Conservation (phyloP, 2,797 vertebrate genomes). For the Pangasius sanitwongsei region DNA sequence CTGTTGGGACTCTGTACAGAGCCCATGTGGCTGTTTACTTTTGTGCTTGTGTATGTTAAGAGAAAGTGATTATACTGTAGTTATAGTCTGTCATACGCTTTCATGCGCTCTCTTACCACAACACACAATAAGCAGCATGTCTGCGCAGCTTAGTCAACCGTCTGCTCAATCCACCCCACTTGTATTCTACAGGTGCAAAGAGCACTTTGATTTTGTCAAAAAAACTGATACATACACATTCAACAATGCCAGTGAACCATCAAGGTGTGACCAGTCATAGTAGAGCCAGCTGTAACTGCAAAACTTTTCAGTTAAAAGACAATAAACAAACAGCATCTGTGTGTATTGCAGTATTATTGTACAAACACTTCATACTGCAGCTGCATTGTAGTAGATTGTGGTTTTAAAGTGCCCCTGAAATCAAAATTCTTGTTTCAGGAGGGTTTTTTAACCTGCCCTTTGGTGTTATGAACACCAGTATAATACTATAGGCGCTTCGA, state of each 20-base stretch:
- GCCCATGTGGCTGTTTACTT: not conserved
- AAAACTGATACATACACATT: not conserved
- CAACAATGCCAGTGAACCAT: not conserved
- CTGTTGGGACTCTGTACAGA: not conserved
- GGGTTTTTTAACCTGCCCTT: not conserved
- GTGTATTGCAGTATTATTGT: not conserved
- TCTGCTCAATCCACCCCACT: not conserved
- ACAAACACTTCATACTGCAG: not conserved
- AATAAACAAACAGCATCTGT: not conserved
- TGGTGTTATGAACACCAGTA: not conserved
- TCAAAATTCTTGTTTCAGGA: not conserved
- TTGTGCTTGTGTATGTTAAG: not conserved
- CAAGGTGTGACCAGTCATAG: not conserved
- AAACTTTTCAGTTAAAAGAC: not conserved
- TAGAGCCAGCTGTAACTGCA: not conserved
- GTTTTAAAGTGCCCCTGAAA: not conserved
- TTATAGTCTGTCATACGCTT: not conserved
- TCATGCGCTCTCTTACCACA: not conserved
- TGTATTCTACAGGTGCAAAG: not conserved
- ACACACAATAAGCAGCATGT: not conserved
- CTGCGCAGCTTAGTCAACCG: not conserved
- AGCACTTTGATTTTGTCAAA: not conserved
- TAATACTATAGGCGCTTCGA: not conserved
- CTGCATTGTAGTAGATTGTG: not conserved
- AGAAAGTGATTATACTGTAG: slow-evolving; percentile 6